phyloP scores from a whole-genome alignment of 2,113 vertebrate genomes.

The Apaloderma vittatum region DNA sequence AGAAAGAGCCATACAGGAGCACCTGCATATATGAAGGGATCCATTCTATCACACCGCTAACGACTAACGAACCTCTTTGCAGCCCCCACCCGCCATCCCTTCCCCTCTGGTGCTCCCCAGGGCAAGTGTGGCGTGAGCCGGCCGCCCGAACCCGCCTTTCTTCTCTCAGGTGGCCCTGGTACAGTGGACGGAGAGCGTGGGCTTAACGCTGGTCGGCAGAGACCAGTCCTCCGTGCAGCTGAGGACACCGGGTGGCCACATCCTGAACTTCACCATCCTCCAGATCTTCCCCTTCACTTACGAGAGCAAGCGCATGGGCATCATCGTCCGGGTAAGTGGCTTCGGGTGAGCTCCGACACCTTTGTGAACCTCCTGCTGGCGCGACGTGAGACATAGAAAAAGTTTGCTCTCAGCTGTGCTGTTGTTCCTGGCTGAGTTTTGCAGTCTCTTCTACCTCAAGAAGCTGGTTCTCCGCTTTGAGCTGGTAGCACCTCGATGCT shows the following conservation, averaged over 20 bases:
- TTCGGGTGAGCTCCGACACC: fast-evolving
- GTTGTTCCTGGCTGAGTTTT: not conserved
- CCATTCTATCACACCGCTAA: not conserved
- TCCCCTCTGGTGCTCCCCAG: not conserved
- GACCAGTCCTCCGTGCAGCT: constrained; percentile 98
- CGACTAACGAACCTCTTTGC: not conserved
- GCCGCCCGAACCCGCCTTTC: not conserved
- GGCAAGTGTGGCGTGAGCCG: not conserved
- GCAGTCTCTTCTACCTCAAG: not conserved
- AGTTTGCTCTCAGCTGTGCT: not conserved
- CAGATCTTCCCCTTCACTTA: constrained; percentile 99
- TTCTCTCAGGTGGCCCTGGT: constrained; percentile 92
- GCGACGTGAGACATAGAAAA: fast-evolving
- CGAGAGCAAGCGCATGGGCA: constrained; percentile 98
- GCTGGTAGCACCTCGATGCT: not conserved
- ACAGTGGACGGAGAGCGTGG: constrained; percentile 97
- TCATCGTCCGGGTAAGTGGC: constrained; percentile 91
- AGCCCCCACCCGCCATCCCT: not conserved
- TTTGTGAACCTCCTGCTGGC: not conserved
- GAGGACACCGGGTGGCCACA: constrained; percentile 97
- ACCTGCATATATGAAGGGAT: fast-evolving
- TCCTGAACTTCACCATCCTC: constrained; percentile 96
- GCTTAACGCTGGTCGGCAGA: constrained; percentile 94
- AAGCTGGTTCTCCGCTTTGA: not conserved
- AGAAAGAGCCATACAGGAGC: not conserved